phyloP scores from a whole-genome alignment of 2,797 vertebrate species.

The Balearica regulorum region DNA sequence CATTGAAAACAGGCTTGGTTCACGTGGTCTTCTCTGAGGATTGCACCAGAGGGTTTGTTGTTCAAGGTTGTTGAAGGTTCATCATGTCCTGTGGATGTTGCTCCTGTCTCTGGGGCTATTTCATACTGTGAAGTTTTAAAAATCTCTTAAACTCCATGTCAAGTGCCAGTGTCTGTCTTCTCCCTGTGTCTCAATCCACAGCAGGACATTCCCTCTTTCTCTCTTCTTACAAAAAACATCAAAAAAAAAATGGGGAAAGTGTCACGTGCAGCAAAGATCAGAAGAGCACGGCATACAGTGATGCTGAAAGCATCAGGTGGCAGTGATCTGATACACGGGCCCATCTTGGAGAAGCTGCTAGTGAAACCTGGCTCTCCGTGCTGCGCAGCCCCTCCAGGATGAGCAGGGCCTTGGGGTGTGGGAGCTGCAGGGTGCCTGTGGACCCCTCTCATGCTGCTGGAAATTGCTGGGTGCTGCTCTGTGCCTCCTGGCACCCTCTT shows the following conservation, averaged over 20 bases:
- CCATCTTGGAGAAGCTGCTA: neutral
- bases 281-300: accelerated
- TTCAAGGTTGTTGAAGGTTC: too few relatives aligned
- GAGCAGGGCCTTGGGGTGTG: neutral
- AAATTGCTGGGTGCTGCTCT: neutral
- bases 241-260: neutral
- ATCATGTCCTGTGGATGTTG: neutral
- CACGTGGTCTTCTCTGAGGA: neutral
- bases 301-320: accelerated
- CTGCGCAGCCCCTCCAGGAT: neutral
- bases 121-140: neutral
- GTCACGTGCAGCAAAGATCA: accelerated
- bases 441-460: neutral
- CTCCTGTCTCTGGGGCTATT: neutral
- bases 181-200: neutral
- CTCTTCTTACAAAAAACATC: neutral
- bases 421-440: neutral
- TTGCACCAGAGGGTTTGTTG: neutral
- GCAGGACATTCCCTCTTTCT: neutral
- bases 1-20: neutral
- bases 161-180: neutral
- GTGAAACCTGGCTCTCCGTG: too few relatives aligned
- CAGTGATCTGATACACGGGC: too few relatives aligned
- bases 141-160: neutral
- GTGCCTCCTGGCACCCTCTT: neutral